These are phyloP conservation scores for Aphidius gifuensis DNA, from an alignment of 1,140 invertebrate species.

Conservation along the genomic window DNA sequence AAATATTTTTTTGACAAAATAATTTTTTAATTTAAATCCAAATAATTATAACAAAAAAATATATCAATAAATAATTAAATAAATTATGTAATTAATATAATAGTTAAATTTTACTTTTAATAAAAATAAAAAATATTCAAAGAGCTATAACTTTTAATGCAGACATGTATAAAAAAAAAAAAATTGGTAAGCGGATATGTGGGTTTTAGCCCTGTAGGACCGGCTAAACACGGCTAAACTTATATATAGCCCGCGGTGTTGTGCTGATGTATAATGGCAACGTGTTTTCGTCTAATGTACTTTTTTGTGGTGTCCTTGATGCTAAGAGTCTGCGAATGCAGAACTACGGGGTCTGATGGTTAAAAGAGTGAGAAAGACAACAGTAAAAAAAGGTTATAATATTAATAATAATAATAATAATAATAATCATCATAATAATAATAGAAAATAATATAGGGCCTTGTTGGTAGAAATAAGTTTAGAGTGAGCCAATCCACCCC, in stretches of 20 bases:
- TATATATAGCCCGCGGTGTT: constrained; percentile 18
- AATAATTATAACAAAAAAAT: no score
- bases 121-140: no score
- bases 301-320: constrained; percentile 57
- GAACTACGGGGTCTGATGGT: constrained; percentile 47
- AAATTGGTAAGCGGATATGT: constrained; percentile 8
- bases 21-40: no score
- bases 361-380: constrained; percentile 7
- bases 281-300: constrained; percentile 58
- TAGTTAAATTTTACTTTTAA: no score
- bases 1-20: no score
- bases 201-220: constrained; percentile 18
- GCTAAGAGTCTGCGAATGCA: constrained; percentile 56
- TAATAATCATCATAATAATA: constrained; percentile 20
- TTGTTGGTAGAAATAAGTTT: constrained; percentile 12
- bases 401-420: constrained; percentile 12
- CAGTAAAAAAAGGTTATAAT: constrained; percentile 8
- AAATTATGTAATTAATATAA: no score
- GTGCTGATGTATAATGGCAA: constrained; percentile 37
- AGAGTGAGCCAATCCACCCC: constrained; percentile 34
- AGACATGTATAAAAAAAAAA: not conserved
- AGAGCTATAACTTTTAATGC: no score
- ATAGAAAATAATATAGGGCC: constrained; percentile 41
- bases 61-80: no score
- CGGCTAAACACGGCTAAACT: constrained; percentile 22